These are phyloP conservation scores for Brachionus asplanchnoidis DNA, from an alignment of 1,140 invertebrate species.

Conservation along the genomic window DNA sequence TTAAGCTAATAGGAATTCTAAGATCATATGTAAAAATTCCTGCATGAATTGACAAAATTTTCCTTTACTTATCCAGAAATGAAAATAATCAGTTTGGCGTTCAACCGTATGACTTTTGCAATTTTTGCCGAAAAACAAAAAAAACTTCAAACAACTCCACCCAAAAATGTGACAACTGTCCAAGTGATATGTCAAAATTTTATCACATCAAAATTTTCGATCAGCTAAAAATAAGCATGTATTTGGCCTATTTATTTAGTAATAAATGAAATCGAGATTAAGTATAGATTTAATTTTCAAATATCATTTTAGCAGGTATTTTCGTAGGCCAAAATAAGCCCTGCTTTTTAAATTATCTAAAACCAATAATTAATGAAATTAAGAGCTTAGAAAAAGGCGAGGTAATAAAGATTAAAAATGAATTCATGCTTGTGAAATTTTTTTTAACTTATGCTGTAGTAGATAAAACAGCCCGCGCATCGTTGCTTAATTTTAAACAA, in stretches of 20 bases:
- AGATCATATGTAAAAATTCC: too few species aligned
- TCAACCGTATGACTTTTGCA: too few species aligned
- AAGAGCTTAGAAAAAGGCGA: neutral
- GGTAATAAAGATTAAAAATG: neutral
- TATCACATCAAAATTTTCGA: too few species aligned
- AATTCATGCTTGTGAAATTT: neutral
- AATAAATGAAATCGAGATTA: neutral
- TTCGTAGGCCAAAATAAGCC: neutral
- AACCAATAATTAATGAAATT: slow-evolving; percentile 3
- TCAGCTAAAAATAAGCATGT: neutral
- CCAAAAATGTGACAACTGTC: too few species aligned
- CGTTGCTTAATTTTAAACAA: neutral
- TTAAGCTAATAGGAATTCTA: neutral
- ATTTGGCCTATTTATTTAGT: slow-evolving; percentile 1
- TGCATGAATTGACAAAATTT: too few species aligned
- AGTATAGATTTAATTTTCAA: neutral
- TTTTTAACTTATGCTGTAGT: neutral
- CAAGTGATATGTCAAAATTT: too few species aligned
- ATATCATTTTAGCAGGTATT: slow-evolving; percentile 1
- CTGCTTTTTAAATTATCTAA: neutral
- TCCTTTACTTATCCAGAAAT: too few species aligned
- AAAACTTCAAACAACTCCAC: too few species aligned
- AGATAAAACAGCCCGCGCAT: neutral
- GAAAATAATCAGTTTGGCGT: too few species aligned
- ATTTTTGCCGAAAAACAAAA: too few species aligned